phyloP scores from a whole-genome alignment of 2,113 vertebrate genomes.

The Phalacrocorax pelagicus region DNA sequence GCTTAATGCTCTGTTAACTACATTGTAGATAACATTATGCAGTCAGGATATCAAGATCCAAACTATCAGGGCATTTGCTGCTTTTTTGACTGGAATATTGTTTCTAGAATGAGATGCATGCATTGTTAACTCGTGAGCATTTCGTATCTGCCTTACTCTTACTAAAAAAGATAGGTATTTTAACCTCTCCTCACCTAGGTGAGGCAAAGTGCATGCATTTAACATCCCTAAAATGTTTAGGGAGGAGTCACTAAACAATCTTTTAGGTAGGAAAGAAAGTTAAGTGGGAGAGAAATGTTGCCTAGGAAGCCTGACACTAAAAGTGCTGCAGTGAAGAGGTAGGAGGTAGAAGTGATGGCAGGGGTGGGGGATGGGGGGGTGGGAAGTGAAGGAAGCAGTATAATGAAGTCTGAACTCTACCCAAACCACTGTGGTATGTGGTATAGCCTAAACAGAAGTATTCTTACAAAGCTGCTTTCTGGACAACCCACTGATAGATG shows the following conservation, averaged over 20 bases:
- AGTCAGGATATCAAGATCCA: neutral
- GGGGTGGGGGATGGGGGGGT: neutral
- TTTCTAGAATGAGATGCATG: neutral
- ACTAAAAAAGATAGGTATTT: neutral
- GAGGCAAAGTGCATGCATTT: neutral
- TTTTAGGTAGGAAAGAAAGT: neutral
- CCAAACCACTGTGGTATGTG: neutral
- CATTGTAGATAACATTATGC: neutral
- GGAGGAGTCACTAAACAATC: neutral
- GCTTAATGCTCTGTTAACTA: neutral
- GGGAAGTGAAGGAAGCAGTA: neutral
- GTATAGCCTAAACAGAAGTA: neutral
- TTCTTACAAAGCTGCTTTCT: neutral
- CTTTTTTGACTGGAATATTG: neutral
- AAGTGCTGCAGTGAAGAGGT: neutral
- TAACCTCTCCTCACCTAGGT: neutral
- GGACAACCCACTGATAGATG: neutral
- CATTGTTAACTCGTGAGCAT: neutral
- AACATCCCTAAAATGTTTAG: neutral
- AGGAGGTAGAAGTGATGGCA: neutral
- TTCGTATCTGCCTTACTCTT: neutral
- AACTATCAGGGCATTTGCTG: neutral
- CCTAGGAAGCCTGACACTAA: neutral
- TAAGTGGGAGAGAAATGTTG: neutral
- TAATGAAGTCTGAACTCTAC: neutral